Conservation (phyloP, 2,113 vertebrate genomes). For the Salminus brasiliensis region DNA sequence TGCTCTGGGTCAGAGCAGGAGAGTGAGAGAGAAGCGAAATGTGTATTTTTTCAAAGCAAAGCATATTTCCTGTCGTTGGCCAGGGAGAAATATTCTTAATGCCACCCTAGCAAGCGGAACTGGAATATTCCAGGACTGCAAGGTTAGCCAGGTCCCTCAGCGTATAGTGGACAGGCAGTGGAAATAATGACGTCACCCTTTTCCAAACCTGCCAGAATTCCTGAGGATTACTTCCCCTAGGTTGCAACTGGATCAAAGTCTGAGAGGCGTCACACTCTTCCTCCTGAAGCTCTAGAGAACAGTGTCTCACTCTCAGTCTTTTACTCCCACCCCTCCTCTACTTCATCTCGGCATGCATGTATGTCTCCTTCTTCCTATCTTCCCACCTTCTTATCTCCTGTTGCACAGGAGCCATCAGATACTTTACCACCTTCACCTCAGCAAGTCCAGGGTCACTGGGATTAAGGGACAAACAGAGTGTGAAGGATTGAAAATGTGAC, state of each 20-base stretch:
- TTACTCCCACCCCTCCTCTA: not conserved
- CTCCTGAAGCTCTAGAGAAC: constrained; percentile 20
- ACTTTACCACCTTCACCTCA: not conserved
- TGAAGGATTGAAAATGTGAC: constrained; percentile 20
- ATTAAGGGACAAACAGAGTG: not conserved
- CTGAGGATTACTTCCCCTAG: constrained; percentile 34
- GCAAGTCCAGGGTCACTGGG: constrained; percentile 15
- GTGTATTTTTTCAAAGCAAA: constrained; percentile 31
- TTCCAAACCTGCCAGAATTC: constrained; percentile 41
- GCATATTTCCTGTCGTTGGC: constrained; percentile 31
- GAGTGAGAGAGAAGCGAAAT: constrained; percentile 11
- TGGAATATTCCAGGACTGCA: constrained; percentile 45
- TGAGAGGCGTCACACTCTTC: constrained; percentile 14
- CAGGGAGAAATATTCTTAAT: constrained; percentile 27
- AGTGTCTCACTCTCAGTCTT: not conserved
- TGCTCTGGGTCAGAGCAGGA: constrained; percentile 18
- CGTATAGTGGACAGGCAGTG: constrained; percentile 7
- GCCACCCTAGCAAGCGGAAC: constrained; percentile 28
- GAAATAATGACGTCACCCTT: constrained; percentile 37
- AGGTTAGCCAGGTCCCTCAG: constrained; percentile 17
- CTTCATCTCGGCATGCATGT: not conserved
- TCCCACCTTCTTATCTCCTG: too few relatives aligned
- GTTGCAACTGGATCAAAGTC: constrained; percentile 34
- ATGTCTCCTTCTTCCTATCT: not conserved
- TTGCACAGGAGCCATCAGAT: not conserved